Evolutionary conservation across 2,113 vertebrate genomes (phyloP), one percentile per base, ranked within the genome.

Genomic region (Helogale parvula): DNA sequence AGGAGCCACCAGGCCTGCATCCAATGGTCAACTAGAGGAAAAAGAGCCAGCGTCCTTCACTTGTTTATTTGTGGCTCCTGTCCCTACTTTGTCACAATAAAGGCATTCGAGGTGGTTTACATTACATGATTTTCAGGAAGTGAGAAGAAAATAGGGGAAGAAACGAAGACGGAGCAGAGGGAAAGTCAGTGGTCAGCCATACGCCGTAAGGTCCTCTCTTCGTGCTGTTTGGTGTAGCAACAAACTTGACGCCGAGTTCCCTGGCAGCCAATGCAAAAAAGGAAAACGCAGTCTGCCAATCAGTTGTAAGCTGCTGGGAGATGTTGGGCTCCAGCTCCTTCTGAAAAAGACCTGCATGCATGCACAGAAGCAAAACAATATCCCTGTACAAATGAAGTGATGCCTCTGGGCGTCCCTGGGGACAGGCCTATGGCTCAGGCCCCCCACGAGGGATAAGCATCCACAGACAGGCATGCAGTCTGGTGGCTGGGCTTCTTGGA

Each of bases 181-280:
- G 16, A 29, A n/a, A 68, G 60, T 57, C 23, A 41, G 45, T 0
- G 38, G 8, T 47, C 65, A 52, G 38, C 33, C 33, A 25, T 0
- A 8, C 0, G 25, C 52, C 31, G 0, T 8, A 10, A 21, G 33
- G 41, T 47, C 80, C 74, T 74, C 41, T 19, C 6, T 10, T 11
- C 27, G 7, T 21, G 35, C 31, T 65, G 15, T 15, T 45, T 4
- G 57, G 14, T n/a, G 33, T 0, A 25, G 84, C 17, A 31, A 50
- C n/a, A 27, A 54, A 63, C 41, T 52, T 72, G 38, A 85, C 52
- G 50, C 81, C 6, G 94, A 95, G 93, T 25, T 85, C 72, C 96
- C 94, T n/a, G 35, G 76, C 21, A 71, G 90, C 88, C 94, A 85
- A 4, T 17, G 96, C 79, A 68, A 96, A 92, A 92, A 85, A 47